A percentile compares a stretch with the other conserved stretches of the same genome.
phyloP scores from a whole-genome alignment of 2,113 vertebrate species.

The Burhinus oedicnemus region DNA sequence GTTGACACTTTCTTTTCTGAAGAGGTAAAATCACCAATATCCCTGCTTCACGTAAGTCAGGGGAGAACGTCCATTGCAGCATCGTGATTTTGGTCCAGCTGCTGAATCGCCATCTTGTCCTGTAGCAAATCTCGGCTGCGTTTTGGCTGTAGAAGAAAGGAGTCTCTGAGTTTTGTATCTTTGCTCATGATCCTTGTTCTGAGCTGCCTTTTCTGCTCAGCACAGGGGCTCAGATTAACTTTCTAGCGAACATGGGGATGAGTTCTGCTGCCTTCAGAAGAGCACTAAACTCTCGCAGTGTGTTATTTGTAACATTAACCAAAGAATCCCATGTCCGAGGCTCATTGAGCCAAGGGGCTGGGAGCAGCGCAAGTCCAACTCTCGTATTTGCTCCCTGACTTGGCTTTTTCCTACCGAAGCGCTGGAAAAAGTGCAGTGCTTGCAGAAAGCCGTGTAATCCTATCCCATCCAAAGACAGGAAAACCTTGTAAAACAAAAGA shows the following conservation, averaged over 20 bases:
- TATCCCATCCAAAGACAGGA: slow-evolving; percentile 34
- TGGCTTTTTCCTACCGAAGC: not conserved
- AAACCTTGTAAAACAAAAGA: slow-evolving; percentile 42
- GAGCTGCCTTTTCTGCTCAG: not conserved
- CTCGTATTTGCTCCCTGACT: not conserved
- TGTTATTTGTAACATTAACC: not conserved
- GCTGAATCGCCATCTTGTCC: not conserved
- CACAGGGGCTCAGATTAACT: not conserved
- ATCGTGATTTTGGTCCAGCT: not conserved
- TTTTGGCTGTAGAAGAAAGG: not conserved
- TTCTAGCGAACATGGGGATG: not conserved
- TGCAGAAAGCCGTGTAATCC: slow-evolving; percentile 45
- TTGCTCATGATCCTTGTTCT: not conserved
- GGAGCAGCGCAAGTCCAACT: not conserved
- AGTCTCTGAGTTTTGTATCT: not conserved
- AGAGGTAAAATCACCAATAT: not conserved
- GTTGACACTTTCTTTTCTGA: not conserved
- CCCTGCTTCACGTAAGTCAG: fast-evolving
- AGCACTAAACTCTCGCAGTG: not conserved
- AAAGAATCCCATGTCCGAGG: not conserved
- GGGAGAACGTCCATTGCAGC: not conserved
- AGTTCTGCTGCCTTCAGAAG: not conserved
- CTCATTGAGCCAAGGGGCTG: not conserved
- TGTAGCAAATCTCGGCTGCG: not conserved
- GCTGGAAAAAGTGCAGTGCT: slow-evolving; percentile 22